Conservation (phyloP, 1,140 invertebrate species). For the Varroa destructor region DNA sequence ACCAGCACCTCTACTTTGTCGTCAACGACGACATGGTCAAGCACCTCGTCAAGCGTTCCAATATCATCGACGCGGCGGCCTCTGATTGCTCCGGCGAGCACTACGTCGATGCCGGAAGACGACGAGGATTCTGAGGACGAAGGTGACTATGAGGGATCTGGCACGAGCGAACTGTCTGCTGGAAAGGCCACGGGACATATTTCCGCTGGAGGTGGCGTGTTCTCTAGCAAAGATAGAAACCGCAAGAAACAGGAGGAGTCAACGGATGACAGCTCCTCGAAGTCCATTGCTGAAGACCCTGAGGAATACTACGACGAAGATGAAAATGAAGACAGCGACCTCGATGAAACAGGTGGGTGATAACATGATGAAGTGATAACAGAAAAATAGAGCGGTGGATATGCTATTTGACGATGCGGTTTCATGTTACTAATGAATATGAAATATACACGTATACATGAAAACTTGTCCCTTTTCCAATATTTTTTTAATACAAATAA, state of each 20-base stretch:
- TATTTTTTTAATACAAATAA: too few species aligned
- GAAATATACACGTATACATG: too few species aligned
- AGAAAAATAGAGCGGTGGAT: too few species aligned
- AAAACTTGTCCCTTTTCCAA: too few species aligned
- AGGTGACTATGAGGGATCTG: conserved; percentile 15
- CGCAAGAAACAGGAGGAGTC: too few species aligned
- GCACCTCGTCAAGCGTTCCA: neutral
- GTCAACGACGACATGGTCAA: conserved; percentile 4
- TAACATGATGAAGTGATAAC: too few species aligned
- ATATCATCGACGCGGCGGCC: neutral
- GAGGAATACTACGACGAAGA: conserved; percentile 3
- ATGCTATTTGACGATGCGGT: too few species aligned
- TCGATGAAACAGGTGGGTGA: too few species aligned
- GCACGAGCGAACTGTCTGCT: neutral
- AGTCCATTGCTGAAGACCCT: neutral
- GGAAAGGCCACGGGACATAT: neutral
- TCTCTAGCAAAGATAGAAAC: too few species aligned
- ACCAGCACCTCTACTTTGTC: neutral
- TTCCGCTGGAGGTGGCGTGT: too few species aligned
- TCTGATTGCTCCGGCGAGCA: neutral
- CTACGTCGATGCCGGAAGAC: conserved; percentile 23
- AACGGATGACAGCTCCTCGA: conserved; percentile 5
- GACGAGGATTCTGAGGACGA: conserved; percentile 20
- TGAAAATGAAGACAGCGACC: conserved; percentile 12
- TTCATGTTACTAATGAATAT: too few species aligned